Conservation (phyloP, 2,113 vertebrate genomes). For the Spilogale gracilis region DNA sequence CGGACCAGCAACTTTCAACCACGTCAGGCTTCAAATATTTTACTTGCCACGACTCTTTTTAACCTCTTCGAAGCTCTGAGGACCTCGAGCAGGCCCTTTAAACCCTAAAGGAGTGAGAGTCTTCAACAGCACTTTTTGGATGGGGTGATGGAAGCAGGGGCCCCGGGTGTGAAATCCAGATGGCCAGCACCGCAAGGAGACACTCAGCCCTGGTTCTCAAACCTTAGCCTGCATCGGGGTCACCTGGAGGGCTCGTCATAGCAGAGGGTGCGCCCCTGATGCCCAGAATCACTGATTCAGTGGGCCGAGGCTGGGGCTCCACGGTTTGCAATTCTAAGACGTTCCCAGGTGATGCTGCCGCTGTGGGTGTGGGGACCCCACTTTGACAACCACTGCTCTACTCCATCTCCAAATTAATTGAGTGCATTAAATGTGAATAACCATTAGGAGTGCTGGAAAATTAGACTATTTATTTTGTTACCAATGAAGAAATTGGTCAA, state of each 20-base stretch:
- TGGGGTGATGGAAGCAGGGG: neutral
- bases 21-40: neutral
- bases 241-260: neutral
- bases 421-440: neutral
- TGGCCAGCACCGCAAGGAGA: neutral
- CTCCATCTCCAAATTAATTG: neutral
- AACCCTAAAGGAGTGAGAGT: neutral
- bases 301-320: neutral
- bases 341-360: neutral
- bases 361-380: neutral
- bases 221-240: neutral
- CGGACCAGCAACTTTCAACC: neutral
- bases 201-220: neutral
- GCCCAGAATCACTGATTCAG: neutral
- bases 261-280: neutral
- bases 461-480: conserved; percentile 13
- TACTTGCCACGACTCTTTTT: neutral
- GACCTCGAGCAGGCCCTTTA: neutral
- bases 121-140: neutral
- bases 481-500: neutral
- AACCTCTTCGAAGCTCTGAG: neutral
- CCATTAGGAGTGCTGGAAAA: neutral
- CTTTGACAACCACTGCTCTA: neutral
- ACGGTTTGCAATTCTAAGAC: neutral
- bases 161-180: neutral